Evolutionary conservation across 2,888 invertebrate genomes (phyloP), one percentile per base, ranked within the genome.

Genomic region (Gymnoscelis rufifasciata): DNA sequence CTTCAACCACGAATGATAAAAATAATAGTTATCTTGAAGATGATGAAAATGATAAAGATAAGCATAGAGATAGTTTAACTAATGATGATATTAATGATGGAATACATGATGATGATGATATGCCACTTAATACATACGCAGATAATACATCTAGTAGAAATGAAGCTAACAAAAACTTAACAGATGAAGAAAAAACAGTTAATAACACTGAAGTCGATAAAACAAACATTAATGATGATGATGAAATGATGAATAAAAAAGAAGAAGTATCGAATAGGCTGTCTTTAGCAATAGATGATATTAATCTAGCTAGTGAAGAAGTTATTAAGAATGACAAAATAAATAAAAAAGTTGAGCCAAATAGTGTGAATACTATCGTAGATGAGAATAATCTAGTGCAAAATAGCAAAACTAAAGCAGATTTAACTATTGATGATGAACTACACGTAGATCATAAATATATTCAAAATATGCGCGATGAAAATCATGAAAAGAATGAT

Each of bases 1-100:
- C n/a, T 19, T 19, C 19, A 19, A 19, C 19, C 5, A 3, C 3
- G 2, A 19, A 19, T 19, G 5, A 19, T 19, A 5, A 19, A 3
- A 19, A 19, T 19, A 7, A 38, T 28, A 15, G 13, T 12, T 7
- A 12, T 8, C 13, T 7, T 30, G 3, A 30, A 30, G 13, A 11
- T 10, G 40, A 40, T 3, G 7, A 6, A 15, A 37, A 33, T 6
- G 38, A 15, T 11, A 35, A 47, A 33, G n/a, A 33, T 15, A 33
- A 33, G 19, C 40, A 40, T 24, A 11, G 12, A 15, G n/a, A 49
- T 29, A 35, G 28, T 39, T 12, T 13, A 8, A 30, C 8, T 8
- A 31, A 48, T 39, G 31, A 31, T 31, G 24, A 36, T 23, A 24
- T 3, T 36, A 15, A 24, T 11, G 36, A 12, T 24, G 5, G 19